These are phyloP conservation scores for Muscidifurax raptorellus DNA, from an alignment of 1,140 invertebrate genomes.

Conservation along the genomic window DNA sequence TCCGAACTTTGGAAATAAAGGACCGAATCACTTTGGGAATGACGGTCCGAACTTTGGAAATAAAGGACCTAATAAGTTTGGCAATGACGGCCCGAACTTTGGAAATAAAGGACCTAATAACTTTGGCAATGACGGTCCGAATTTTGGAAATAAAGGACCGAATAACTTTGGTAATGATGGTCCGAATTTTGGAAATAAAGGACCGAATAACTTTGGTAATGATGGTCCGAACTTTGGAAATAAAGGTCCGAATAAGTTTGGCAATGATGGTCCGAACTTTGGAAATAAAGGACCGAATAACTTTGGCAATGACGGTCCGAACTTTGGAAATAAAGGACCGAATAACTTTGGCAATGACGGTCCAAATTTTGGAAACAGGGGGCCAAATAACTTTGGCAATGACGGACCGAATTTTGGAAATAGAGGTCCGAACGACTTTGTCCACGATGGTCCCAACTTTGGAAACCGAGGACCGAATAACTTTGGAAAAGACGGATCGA, in stretches of 20 bases:
- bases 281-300: constrained; percentile 27
- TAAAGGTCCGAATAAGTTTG: constrained; percentile 43
- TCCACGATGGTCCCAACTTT: constrained; percentile 16
- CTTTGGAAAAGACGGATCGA: constrained; percentile 35
- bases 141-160: constrained; percentile 11
- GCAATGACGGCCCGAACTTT: constrained; percentile 10
- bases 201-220: constrained; percentile 16
- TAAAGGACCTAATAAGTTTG: not conserved
- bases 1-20: constrained; percentile 20
- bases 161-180: constrained; percentile 28
- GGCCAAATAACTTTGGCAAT: not conserved
- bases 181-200: constrained; percentile 27
- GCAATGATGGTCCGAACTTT: constrained; percentile 23
- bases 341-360: constrained; percentile 26
- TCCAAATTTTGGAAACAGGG: constrained; percentile 17
- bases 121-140: constrained; percentile 27
- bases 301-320: constrained; percentile 24
- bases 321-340: not conserved
- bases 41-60: constrained; percentile 35
- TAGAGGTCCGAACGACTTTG: constrained; percentile 14
- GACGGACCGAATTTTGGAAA: constrained; percentile 37
- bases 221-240: constrained; percentile 24
- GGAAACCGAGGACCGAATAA: constrained; percentile 25
- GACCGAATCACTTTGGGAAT: constrained; percentile 2
- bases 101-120: constrained; percentile 20